Conservation (phyloP, 2,113 vertebrate species). For the Ammodytes dubius region DNA sequence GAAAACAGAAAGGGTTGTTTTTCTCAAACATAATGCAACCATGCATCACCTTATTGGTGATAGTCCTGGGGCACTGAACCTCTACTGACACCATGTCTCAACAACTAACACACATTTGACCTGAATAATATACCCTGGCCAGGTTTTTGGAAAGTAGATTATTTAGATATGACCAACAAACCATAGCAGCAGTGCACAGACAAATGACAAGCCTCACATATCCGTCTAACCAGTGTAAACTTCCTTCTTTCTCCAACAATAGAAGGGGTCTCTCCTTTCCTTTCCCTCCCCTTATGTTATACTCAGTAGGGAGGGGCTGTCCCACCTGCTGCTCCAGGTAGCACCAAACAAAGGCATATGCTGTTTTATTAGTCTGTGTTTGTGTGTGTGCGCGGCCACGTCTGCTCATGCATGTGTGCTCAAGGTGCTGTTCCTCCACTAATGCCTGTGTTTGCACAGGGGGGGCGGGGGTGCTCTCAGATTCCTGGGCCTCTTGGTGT, state of each 20-base stretch:
- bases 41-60: not conserved
- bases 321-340: slow-evolving; percentile 83
- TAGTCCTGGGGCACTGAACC: not conserved
- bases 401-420: slow-evolving; percentile 62
- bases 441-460: slow-evolving; percentile 59
- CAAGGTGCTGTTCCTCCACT: slow-evolving; percentile 50
- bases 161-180: no score
- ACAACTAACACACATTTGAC: not conserved
- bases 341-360: slow-evolving; percentile 72
- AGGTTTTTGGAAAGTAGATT: not conserved
- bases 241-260: slow-evolving; percentile 33
- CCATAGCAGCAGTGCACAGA: not conserved
- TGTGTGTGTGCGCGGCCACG: slow-evolving; percentile 55
- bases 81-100: not conserved
- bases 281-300: slow-evolving; percentile 16
- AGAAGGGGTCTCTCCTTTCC: slow-evolving; percentile 11
- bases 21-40: no score
- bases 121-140: not conserved
- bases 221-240: slow-evolving; percentile 5
- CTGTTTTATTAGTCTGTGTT: slow-evolving; percentile 68
- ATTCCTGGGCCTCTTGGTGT: slow-evolving; percentile 80
- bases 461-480: slow-evolving; percentile 44
- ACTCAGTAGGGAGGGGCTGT: slow-evolving; percentile 59
- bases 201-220: not conserved
- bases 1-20: no score